Evolutionary conservation across 2,113 vertebrate genomes (phyloP).

Genomic region (Eptesicus fuscus): DNA sequence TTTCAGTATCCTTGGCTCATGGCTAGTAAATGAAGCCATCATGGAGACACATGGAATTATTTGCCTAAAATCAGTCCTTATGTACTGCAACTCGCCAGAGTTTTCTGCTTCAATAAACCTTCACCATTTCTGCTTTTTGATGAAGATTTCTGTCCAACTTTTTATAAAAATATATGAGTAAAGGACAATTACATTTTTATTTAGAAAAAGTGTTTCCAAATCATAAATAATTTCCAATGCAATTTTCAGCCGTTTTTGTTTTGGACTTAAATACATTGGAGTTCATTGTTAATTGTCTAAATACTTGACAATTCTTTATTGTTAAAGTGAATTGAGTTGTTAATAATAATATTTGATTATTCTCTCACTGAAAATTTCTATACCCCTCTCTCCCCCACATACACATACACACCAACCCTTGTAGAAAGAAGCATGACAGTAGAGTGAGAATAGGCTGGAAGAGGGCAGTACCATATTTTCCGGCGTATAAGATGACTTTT

Average conservation of each 20-base stretch:
- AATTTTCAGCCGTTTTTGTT: background rate
- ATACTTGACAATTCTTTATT: background rate
- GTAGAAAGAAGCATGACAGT: background rate
- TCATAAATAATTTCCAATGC: background rate
- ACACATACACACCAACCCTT: background rate
- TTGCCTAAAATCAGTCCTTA: background rate
- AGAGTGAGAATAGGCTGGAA: background rate
- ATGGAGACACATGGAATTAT: background rate
- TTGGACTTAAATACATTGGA: background rate
- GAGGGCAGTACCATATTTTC: no score
- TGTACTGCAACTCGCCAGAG: background rate
- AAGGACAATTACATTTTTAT: background rate
- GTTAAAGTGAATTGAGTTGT: background rate
- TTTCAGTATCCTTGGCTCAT: background rate
- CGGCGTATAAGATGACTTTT: no score
- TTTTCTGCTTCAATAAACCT: background rate
- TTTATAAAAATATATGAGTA: background rate
- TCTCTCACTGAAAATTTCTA: background rate
- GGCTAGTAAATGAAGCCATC: background rate
- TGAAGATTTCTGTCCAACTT: background rate
- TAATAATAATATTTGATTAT: background rate
- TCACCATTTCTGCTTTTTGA: background rate
- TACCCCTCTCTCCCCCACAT: accelerated
- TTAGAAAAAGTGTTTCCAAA: background rate
- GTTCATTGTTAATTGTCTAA: background rate